Conservation (phyloP, 2,113 vertebrate species). For the Proteles cristata region DNA sequence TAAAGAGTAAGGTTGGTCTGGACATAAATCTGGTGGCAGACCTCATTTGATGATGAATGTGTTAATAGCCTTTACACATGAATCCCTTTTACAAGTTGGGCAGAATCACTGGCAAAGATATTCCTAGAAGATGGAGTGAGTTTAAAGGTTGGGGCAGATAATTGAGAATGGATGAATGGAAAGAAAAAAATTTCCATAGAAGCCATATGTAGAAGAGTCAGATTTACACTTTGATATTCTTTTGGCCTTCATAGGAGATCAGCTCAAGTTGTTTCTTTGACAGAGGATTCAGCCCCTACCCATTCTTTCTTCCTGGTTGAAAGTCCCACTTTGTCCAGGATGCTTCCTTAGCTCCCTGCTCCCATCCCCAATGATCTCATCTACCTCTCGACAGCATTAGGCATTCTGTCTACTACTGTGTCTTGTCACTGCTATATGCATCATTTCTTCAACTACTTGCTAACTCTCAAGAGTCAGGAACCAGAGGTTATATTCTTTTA, state of each 20-base stretch:
- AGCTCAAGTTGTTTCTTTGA: background rate
- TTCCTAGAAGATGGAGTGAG: background rate
- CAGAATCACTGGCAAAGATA: background rate
- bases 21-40: slow-evolving; percentile 77
- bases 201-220: background rate
- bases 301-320: background rate
- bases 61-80: slow-evolving; percentile 68
- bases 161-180: background rate
- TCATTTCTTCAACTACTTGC: background rate
- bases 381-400: background rate
- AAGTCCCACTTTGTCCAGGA: background rate
- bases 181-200: background rate
- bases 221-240: background rate
- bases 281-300: background rate
- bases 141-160: slow-evolving; percentile 23
- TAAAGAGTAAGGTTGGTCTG: slow-evolving; percentile 72
- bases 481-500: background rate
- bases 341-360: background rate
- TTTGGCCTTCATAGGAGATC: background rate
- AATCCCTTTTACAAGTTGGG: slow-evolving; percentile 68
- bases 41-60: slow-evolving; percentile 64
- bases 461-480: background rate
- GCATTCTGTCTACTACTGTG: background rate
- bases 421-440: background rate
- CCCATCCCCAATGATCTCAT: background rate